Percentiles rank a stretch among this genome's conserved stretches.
Conservation (phyloP, 1,140 invertebrate species). For the Triops cancriformis region DNA sequence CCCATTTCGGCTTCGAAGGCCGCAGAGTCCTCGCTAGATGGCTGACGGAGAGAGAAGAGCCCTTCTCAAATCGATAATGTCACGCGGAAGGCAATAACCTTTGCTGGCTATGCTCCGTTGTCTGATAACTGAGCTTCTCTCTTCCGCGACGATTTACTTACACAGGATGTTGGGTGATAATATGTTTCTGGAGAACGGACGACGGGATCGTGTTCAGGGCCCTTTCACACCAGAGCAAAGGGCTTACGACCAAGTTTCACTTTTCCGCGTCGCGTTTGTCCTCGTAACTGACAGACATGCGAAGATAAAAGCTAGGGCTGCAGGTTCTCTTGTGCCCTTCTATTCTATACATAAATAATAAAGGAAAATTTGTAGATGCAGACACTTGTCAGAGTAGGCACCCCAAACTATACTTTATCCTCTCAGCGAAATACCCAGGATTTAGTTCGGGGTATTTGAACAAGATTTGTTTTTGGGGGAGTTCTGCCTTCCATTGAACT, state of each 20-base stretch:
- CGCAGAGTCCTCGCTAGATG: background rate
- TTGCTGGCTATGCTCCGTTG: slow-evolving; percentile 13
- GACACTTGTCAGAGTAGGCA: too few species aligned
- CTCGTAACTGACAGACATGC: background rate
- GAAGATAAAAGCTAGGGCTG: background rate
- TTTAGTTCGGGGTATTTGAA: too few species aligned
- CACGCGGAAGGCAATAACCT: slow-evolving; percentile 18
- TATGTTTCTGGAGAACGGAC: background rate
- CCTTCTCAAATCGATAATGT: slow-evolving; percentile 5
- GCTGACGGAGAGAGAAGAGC: background rate
- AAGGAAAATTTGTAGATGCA: too few species aligned
- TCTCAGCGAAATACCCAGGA: too few species aligned
- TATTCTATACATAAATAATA: too few species aligned
- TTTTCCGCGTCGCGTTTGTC: background rate
- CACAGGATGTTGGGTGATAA: background rate
- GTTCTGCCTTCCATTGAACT: too few species aligned
- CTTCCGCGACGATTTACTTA: background rate
- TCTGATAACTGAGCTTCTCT: background rate
- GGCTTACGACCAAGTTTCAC: background rate
- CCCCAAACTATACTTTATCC: too few species aligned
- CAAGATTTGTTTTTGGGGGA: too few species aligned
- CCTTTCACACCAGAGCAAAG: background rate
- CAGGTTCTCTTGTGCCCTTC: background rate
- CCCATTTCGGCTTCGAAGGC: background rate
- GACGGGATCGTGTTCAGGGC: background rate